Evolutionary conservation across 2,888 invertebrate species (phyloP).

Genomic region (Dasypolia templi): DNA sequence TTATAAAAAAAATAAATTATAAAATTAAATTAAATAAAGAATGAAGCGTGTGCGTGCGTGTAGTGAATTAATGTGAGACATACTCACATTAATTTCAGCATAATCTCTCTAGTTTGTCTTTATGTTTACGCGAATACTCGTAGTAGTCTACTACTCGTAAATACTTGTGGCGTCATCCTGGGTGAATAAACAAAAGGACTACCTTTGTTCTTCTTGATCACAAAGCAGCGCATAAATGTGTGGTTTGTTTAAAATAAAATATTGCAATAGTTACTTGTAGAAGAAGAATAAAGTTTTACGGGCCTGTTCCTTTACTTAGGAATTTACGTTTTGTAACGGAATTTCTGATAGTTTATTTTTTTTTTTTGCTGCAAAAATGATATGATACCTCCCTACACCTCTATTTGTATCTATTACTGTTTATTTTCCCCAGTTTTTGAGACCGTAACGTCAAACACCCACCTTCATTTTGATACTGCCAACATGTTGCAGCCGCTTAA

Average conservation of each 20-base stretch:
- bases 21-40: too few species aligned
- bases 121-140: conserved; percentile 15
- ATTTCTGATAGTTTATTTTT: too few species aligned
- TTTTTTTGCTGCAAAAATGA: not conserved
- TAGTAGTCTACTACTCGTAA: too few species aligned
- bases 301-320: not conserved
- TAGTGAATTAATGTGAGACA: too few species aligned
- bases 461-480: not conserved
- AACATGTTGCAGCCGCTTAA: not conserved
- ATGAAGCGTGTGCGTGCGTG: too few species aligned
- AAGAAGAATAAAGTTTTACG: not conserved
- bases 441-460: not conserved
- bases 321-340: not conserved
- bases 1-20: too few species aligned
- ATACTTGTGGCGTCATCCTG: not conserved
- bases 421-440: not conserved
- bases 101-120: conserved; percentile 36
- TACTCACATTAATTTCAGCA: conserved; percentile 8
- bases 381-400: not conserved
- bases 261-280: not conserved
- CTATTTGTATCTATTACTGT: not conserved
- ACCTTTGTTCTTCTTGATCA: too few species aligned
- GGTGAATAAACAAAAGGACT: not conserved
- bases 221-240: not conserved
- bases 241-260: not conserved